phyloP scores from a whole-genome alignment of 2,888 invertebrate genomes.

The Choreutis nemorana region DNA sequence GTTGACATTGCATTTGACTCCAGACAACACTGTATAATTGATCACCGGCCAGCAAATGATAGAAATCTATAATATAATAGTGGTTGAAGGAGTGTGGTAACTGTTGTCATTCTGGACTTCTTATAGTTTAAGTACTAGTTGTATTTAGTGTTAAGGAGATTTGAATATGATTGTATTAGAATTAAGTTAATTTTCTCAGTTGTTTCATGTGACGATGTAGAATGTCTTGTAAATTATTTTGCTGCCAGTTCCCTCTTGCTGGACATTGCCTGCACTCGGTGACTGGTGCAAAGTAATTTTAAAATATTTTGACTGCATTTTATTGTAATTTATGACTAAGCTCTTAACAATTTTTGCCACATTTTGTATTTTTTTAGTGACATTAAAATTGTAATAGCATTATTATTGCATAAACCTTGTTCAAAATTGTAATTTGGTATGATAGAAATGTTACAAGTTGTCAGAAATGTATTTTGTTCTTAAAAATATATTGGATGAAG shows the following conservation, averaged over 20 bases:
- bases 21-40: constrained; percentile 40
- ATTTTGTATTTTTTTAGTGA: constrained; percentile 47
- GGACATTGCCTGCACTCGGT: constrained; percentile 7
- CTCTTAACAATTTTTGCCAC: constrained; percentile 27
- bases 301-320: constrained; percentile 19
- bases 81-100: constrained; percentile 51
- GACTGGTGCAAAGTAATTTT: constrained; percentile 30
- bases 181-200: constrained; percentile 53
- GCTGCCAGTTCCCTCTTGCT: constrained; percentile 18
- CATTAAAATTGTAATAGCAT: constrained; percentile 30
- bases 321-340: not conserved
- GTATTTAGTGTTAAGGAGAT: constrained; percentile 53
- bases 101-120: constrained; percentile 53
- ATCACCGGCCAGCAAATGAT: constrained; percentile 40
- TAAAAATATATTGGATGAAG: constrained; percentile 55
- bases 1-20: constrained; percentile 52
- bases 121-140: constrained; percentile 42
- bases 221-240: constrained; percentile 33
- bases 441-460: constrained; percentile 58
- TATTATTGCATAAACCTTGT: constrained; percentile 29
- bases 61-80: constrained; percentile 40
- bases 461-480: constrained; percentile 63
- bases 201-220: no score
- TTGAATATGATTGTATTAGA: constrained; percentile 55
- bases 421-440: constrained; percentile 53